Conservation (phyloP, 2,113 vertebrate genomes). For the Lepidothrix coronata region DNA sequence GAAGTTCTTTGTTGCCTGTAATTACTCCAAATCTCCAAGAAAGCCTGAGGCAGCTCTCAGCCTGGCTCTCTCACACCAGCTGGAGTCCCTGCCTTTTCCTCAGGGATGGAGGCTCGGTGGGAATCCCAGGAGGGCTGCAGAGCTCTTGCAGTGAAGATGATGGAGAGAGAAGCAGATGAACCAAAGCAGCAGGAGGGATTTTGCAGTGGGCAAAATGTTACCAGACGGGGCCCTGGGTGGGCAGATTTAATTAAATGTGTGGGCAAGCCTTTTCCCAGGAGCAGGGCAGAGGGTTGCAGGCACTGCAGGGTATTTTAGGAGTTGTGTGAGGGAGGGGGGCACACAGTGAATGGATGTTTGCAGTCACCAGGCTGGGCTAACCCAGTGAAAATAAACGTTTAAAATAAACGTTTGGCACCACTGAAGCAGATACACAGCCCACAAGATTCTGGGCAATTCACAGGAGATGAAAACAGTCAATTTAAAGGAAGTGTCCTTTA, state of each 20-base stretch:
- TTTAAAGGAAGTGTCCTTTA: neutral
- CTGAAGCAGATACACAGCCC: too few species aligned
- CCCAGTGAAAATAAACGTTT: neutral
- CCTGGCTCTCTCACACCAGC: neutral
- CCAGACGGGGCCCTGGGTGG: neutral
- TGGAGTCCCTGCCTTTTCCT: neutral
- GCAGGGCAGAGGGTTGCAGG: neutral
- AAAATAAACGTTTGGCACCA: neutral
- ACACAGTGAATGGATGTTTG: accelerated
- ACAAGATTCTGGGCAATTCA: neutral
- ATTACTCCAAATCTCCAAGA: neutral
- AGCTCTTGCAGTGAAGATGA: neutral
- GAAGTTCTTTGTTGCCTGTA: neutral
- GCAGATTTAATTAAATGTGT: neutral
- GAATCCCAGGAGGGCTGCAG: neutral
- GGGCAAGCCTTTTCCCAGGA: neutral
- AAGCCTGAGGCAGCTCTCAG: neutral
- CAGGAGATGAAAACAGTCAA: neutral
- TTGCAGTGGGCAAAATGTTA: neutral
- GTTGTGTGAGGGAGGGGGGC: neutral
- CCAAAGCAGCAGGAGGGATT: neutral
- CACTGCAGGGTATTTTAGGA: neutral
- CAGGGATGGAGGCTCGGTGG: neutral
- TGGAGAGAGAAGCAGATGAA: neutral
- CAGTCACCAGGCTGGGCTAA: neutral